Evolutionary conservation across 2,797 vertebrate species (phyloP).

Genomic region (Eulemur mongoz): DNA sequence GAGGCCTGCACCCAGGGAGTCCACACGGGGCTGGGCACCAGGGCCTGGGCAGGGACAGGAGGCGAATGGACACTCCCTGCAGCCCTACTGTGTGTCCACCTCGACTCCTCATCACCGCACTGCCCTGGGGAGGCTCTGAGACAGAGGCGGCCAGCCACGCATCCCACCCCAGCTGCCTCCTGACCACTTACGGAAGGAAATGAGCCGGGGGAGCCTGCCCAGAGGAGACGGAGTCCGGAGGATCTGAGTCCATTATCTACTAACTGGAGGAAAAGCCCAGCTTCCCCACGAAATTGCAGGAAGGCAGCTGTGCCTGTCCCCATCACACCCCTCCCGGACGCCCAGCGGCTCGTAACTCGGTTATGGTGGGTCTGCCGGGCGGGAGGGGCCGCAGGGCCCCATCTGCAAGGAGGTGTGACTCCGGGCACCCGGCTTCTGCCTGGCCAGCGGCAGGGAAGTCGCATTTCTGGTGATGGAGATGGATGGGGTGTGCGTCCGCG

Average conservation of each 20-base stretch:
- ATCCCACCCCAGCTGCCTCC: not conserved
- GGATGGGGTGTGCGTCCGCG: accelerated
- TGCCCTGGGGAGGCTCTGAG: not conserved
- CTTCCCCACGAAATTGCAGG: not conserved
- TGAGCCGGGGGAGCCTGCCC: not conserved
- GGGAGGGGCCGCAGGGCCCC: not conserved
- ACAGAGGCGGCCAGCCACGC: not conserved
- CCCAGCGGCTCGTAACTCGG: not conserved
- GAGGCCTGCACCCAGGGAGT: not conserved
- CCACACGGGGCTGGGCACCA: too few relatives aligned
- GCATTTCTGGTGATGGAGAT: not conserved
- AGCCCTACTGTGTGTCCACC: not conserved
- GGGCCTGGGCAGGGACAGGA: not conserved
- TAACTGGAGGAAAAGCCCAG: not conserved
- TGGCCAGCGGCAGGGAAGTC: not conserved
- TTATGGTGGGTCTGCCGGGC: not conserved
- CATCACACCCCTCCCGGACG: too few relatives aligned
- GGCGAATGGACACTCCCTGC: accelerated
- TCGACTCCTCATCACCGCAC: not conserved
- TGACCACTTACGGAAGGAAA: not conserved
- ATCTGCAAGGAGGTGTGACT: not conserved
- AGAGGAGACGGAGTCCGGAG: not conserved
- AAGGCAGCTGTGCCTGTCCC: not conserved
- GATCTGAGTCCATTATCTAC: too few relatives aligned
- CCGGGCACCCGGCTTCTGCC: not conserved